Conservation (phyloP, 92 coral and sea anemone species). For the Porites rus region DNA sequence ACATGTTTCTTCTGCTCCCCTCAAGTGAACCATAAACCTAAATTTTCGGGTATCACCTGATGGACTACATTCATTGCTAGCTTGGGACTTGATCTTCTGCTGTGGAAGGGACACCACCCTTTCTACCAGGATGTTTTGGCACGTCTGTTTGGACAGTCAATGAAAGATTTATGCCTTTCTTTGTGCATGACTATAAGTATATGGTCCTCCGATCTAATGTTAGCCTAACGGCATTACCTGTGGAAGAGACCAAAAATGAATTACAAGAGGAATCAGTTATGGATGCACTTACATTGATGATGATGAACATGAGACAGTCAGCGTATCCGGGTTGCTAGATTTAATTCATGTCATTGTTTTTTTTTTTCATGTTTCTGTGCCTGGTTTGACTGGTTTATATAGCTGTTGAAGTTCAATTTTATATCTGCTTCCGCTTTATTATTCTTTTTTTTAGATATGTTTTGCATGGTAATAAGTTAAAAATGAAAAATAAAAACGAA, state of each 20-base stretch:
- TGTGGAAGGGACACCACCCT: conserved; percentile 44
- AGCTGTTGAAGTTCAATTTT: no score
- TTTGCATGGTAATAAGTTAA: no score
- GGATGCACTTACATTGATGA: conserved; percentile 23
- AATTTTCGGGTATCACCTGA: no score
- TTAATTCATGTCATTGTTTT: no score
- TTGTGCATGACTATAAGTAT: neutral
- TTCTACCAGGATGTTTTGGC: conserved; percentile 53
- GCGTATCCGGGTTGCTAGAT: conserved; percentile 6
- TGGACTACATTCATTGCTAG: conserved; percentile 1
- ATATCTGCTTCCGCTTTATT: no score
- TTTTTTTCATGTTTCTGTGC: no score
- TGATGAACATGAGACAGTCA: neutral
- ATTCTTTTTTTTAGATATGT: no score
- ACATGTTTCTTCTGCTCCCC: no score
- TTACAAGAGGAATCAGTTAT: neutral
- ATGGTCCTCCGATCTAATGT: conserved; percentile 19
- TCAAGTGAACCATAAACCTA: no score
- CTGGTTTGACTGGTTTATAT: no score
- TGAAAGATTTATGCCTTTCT: conserved; percentile 33
- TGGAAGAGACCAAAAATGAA: conserved; percentile 23
- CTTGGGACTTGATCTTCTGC: conserved; percentile 29
- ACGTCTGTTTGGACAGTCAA: conserved; percentile 21
- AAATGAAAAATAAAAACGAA: no score
- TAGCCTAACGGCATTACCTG: neutral